Conservation (phyloP, 2,888 invertebrate species). For the Crossocerus cetratus region DNA sequence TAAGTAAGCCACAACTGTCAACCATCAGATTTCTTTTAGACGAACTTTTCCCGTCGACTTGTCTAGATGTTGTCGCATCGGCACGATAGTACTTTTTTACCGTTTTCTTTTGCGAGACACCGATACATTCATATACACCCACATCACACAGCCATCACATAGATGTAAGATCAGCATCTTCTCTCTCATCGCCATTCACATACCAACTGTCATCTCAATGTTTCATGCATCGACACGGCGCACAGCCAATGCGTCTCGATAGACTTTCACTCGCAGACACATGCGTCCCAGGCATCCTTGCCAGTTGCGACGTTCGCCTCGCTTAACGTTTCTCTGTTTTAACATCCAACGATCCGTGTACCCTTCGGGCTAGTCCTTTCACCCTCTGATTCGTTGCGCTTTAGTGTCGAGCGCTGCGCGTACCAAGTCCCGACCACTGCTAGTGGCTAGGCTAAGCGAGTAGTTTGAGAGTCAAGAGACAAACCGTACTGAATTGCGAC, state of each 20-base stretch:
- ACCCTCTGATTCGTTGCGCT: slow-evolving; percentile 57
- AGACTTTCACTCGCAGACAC: neutral
- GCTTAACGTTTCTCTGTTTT: slow-evolving; percentile 48
- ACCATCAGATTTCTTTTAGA: slow-evolving; percentile 67
- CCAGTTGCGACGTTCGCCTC: slow-evolving; percentile 61
- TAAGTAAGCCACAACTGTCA: slow-evolving; percentile 85
- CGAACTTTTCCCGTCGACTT: slow-evolving; percentile 50
- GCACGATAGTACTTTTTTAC: slow-evolving; percentile 66
- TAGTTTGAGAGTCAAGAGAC: neutral
- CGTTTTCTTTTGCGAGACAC: slow-evolving; percentile 40
- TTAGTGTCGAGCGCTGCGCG: slow-evolving; percentile 59
- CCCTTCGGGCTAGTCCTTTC: slow-evolving; percentile 37
- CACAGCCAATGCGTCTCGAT: neutral
- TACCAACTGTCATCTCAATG: slow-evolving; percentile 23
- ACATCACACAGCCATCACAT: slow-evolving; percentile 40
- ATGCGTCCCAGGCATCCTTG: slow-evolving; percentile 35
- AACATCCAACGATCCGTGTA: slow-evolving; percentile 26
- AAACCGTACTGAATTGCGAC: neutral
- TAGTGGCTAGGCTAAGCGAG: neutral
- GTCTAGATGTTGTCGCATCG: slow-evolving; percentile 72
- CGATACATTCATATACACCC: slow-evolving; percentile 13
- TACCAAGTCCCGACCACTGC: slow-evolving; percentile 49
- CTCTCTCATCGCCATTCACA: slow-evolving; percentile 16
- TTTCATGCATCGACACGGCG: neutral
- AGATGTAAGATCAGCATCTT: slow-evolving; percentile 27